Percentiles rank a stretch among this genome's conserved stretches.
phyloP scores from a whole-genome alignment of 2,797 vertebrate genomes.

The Chloroceryle inda region DNA sequence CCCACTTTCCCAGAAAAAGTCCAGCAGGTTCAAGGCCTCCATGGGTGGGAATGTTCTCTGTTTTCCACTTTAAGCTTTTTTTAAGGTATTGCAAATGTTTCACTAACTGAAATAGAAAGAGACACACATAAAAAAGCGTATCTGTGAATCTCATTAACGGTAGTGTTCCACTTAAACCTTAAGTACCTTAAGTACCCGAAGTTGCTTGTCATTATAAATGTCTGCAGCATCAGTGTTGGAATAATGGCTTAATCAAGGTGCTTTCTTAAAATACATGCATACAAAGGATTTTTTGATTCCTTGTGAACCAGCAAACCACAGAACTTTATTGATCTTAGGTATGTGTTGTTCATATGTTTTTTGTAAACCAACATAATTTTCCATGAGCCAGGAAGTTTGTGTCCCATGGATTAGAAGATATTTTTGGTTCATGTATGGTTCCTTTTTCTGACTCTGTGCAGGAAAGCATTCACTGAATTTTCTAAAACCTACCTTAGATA shows the following conservation, averaged over 20 bases:
- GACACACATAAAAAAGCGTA: not conserved
- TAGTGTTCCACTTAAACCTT: not conserved
- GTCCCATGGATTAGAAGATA: not conserved
- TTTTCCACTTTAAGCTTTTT: not conserved
- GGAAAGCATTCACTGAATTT: not conserved
- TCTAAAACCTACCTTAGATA: not conserved
- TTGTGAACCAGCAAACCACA: not conserved
- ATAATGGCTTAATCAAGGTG: not conserved
- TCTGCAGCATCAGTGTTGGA: not conserved
- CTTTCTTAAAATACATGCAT: not conserved
- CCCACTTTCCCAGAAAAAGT: not conserved
- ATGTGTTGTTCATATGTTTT: not conserved
- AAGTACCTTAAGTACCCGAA: not conserved
- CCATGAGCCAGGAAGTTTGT: not conserved
- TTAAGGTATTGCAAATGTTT: not conserved
- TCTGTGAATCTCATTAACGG: not conserved
- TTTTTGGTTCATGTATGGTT: not conserved
- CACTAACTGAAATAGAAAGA: not conserved
- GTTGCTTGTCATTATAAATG: not conserved
- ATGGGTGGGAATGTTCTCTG: not conserved
- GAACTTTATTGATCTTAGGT: not conserved
- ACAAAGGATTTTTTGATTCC: not conserved
- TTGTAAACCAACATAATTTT: not conserved
- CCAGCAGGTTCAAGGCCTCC: not conserved
- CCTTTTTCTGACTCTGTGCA: not conserved